Evolutionary conservation across 1,140 invertebrate species (phyloP), one percentile per base, ranked within the genome.

Genomic region (Metaphire vulgaris): DNA sequence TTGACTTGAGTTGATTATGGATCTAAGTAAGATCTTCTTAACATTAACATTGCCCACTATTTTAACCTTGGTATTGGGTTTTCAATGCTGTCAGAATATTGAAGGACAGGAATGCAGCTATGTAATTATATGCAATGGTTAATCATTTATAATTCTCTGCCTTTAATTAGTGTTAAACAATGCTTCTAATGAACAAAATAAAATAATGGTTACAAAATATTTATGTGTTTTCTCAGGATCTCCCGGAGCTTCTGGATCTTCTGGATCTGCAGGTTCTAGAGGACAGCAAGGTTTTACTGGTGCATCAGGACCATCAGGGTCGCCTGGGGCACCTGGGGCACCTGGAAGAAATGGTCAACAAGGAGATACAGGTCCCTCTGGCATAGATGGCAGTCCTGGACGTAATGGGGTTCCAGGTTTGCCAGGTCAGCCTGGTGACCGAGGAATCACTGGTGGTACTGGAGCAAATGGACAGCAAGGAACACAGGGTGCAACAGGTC

Each of bases 401-500:
- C 21, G 30, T 71, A 29, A 33, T 73, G 75, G 69, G 2, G n/a
- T 64, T 1, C 33, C 67, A 30, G 67, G 75, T 1, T 28, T 29
- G 34, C 75, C 21, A n/a, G 69, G 69, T 32, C 26, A 70, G 28
- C 15, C 29, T 74, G 69, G 67, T 33, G 33, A 69, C 30, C 1
- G 28, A 72, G 70, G 70, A 16, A 32, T 12, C 14, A 29, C 70
- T 15, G 70, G 70, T 30, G 70, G 33, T 31, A 32, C 31, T 33
- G 70, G 70, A 72, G 32, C 28, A 2, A 33, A 15, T 72, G 70
- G 70, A 30, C 69, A 74, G 16, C 88, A 89, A 79, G 91, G 91
- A 1, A 89, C 90, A 69, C 86, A 85, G 34, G 90, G 90, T 16
- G 87, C 89, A 33, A 86, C 89, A 0, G 90, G 90, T n/a, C 89